A percentile compares a stretch with the other conserved stretches of the same genome.
Evolutionary conservation across 2,113 vertebrate species (phyloP).

Genomic region (Pipa parva): DNA sequence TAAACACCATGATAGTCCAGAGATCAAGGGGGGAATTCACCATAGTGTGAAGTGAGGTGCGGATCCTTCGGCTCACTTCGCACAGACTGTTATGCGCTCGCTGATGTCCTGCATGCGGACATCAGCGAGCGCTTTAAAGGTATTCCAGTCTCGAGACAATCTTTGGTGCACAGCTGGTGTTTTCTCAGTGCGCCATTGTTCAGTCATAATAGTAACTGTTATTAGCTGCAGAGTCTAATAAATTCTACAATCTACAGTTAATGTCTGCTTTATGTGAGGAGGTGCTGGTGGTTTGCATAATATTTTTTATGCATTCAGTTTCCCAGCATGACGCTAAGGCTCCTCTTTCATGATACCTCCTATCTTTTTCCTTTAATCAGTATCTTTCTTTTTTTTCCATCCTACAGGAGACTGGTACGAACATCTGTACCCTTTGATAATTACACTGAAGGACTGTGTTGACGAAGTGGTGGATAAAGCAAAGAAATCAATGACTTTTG

Average conservation of each 20-base stretch:
- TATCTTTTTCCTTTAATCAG: constrained; percentile 14
- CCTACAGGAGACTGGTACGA: constrained; percentile 82
- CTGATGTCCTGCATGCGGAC: no score
- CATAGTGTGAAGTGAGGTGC: no score
- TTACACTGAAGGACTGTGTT: constrained; percentile 85
- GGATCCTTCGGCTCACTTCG: background rate
- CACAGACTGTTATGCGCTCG: no score
- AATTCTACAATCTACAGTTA: background rate
- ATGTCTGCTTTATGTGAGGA: constrained; percentile 11
- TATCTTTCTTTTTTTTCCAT: constrained; percentile 31
- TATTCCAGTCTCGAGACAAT: background rate
- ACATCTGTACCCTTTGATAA: constrained; percentile 77
- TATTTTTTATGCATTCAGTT: constrained; percentile 39
- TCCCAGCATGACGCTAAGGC: constrained; percentile 22
- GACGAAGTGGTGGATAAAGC: constrained; percentile 83
- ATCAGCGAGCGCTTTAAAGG: no score
- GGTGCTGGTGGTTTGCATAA: constrained; percentile 33
- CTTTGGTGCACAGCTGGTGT: constrained; percentile 19
- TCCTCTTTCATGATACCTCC: constrained; percentile 28
- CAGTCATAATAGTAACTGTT: constrained; percentile 10
- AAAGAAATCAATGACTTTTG: constrained; percentile 86
- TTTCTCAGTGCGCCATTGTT: constrained; percentile 12
- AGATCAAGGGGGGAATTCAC: no score
- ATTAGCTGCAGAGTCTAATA: constrained; percentile 10
- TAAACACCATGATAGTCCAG: no score